These are phyloP conservation scores for Drosophila neutralis DNA, from an alignment of 2,888 invertebrate species.

Conservation along the genomic window DNA sequence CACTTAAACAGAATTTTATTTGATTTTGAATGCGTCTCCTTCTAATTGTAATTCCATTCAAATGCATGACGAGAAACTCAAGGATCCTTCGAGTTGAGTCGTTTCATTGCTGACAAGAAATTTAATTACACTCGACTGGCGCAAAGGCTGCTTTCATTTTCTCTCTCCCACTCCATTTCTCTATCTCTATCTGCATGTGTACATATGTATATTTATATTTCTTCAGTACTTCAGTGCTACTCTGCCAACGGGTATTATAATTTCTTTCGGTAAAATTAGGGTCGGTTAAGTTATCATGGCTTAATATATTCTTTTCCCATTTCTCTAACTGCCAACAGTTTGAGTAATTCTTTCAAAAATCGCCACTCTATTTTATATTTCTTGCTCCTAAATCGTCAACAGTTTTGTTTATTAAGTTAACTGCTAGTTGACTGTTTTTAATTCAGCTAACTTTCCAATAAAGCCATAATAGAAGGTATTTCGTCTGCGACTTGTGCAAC, in stretches of 20 bases:
- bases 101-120: constrained; percentile 43
- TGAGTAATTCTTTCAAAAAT: not conserved
- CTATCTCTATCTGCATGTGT: constrained; percentile 1
- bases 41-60: constrained; percentile 18
- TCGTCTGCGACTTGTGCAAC: constrained; percentile 6
- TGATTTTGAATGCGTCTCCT: constrained; percentile 32
- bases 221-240: not conserved
- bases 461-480: constrained; percentile 19
- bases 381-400: not conserved
- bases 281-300: not conserved
- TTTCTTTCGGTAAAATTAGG: not conserved
- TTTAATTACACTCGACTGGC: constrained; percentile 50
- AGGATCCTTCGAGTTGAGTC: constrained; percentile 35
- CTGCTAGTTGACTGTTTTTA: not conserved
- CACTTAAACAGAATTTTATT: constrained; percentile 37
- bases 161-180: not conserved
- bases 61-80: constrained; percentile 21
- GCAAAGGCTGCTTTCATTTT: constrained; percentile 12
- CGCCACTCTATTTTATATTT: not conserved
- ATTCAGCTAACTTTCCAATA: not conserved
- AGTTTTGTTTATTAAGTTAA: not conserved
- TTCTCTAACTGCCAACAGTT: not conserved
- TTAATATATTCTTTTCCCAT: no score
- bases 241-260: not conserved
- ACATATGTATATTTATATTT: constrained; percentile 6